Evolutionary conservation across 2,113 vertebrate species (phyloP), one percentile per base, ranked within the genome.

Genomic region (Nannospalax galili): DNA sequence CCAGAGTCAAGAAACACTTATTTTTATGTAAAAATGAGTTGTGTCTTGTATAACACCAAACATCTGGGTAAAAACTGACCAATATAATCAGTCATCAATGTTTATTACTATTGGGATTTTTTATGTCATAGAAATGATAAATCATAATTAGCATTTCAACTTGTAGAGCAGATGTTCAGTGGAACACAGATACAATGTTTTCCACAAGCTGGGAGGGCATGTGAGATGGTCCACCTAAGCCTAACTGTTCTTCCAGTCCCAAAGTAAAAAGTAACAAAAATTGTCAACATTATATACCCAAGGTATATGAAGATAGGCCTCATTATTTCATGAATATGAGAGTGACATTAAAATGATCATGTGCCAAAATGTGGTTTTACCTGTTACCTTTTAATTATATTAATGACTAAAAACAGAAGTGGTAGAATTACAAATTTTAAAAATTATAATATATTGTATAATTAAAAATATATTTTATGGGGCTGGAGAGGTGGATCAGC

Each of bases 131-230:
- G 30, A 92, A 89, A 91, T 90, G 67, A 95, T 86, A 92, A 94
- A 95, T 93, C 69, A 88, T 94, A 88, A 94, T 90, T 87, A 95
- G 24, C 37, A 72, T 91, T 93, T 95, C 48, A 94, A 8, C 88
- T 94, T 96, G 73, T 96, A 67, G 95, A 95, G 56, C 92, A 96
- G 81, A 86, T 96, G 95, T 95, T 96, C 85, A 89, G 32, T 90
- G 56, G 58, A 92, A 95, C 79, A 84, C 58, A 96, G 85, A 94
- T 19, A 84, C 11, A 32, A 69, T 56, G 40, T 91, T 84, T 77
- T 92, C 40, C 35, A 62, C 17, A 91, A 87, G 52, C 30, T 75
- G 6, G 45, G 81, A 93, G 77, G 84, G 45, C 81, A 58, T 70
- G 82, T 86, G 92, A 90, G 69, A 40, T 96, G 72, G 79, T 77